These are phyloP conservation scores for Engystomops pustulosus DNA, from an alignment of 2,113 vertebrate genomes.

Conservation along the genomic window DNA sequence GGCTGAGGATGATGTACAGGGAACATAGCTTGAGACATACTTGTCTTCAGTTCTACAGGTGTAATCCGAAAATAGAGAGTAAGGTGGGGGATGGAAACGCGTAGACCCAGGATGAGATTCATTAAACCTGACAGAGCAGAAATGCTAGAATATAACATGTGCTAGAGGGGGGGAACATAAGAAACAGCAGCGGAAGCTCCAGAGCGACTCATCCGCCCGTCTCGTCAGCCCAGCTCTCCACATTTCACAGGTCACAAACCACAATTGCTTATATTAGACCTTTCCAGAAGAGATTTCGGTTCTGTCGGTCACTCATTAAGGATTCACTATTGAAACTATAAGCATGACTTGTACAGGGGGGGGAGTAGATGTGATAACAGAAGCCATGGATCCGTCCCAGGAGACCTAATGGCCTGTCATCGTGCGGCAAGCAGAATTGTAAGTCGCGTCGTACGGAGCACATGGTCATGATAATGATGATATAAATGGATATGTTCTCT, in stretches of 20 bases:
- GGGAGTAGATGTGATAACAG: neutral
- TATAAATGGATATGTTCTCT: neutral
- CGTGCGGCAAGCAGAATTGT: neutral
- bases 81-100: neutral
- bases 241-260: conserved; percentile 41
- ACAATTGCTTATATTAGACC: conserved; percentile 34
- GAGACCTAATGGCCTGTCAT: neutral
- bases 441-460: neutral
- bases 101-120: conserved; percentile 18
- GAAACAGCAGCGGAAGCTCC: conserved; percentile 8
- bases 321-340: neutral
- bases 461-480: neutral
- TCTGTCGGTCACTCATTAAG: conserved; percentile 21
- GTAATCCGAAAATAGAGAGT: conserved; percentile 5
- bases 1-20: neutral
- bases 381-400: neutral
- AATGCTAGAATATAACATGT: conserved; percentile 43
- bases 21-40: neutral
- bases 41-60: conserved; percentile 30
- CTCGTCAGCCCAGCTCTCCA: conserved; percentile 11
- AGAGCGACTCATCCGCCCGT: neutral
- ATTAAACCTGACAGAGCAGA: conserved; percentile 54
- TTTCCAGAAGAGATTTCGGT: neutral
- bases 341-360: neutral
- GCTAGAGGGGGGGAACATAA: conserved; percentile 41